phyloP scores from a whole-genome alignment of 2,888 invertebrate species.

The Hecatera dysodea region DNA sequence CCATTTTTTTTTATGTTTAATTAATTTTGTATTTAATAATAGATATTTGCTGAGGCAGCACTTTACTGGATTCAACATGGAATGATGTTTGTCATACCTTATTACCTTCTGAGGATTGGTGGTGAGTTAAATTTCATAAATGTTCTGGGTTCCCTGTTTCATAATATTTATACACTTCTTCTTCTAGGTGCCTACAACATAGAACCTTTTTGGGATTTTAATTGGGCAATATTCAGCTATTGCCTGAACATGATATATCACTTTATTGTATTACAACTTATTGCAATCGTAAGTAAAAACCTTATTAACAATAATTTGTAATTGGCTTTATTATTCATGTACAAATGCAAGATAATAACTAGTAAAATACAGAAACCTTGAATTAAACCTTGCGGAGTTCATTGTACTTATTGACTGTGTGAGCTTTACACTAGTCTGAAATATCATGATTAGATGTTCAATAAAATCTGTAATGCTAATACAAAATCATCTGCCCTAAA shows the following conservation, averaged over 20 bases:
- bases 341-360: conserved; percentile 2
- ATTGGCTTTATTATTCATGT: conserved; percentile 31
- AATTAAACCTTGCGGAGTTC: not conserved
- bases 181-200: conserved; percentile 95
- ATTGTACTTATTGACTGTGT: not conserved
- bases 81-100: conserved; percentile 98
- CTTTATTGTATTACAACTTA: conserved; percentile 94
- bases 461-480: not conserved
- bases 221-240: conserved; percentile 95
- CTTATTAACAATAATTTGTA: conserved; percentile 16
- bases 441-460: not conserved
- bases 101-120: conserved; percentile 96
- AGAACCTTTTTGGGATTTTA: conserved; percentile 94
- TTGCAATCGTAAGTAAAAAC: conserved; percentile 90
- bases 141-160: conserved; percentile 11
- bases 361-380: not conserved
- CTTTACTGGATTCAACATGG: conserved; percentile 99
- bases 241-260: conserved; percentile 96
- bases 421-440: not conserved
- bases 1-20: not conserved
- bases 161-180: conserved; percentile 26
- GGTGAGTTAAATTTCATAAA: conserved; percentile 90
- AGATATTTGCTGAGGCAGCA: conserved; percentile 98
- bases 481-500: not conserved
- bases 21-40: conserved; percentile 58